Percentiles rank a stretch among this genome's conserved stretches.
These are phyloP conservation scores for Anoplius nigerrimus DNA, from an alignment of 2,888 invertebrate genomes.

Conservation along the genomic window DNA sequence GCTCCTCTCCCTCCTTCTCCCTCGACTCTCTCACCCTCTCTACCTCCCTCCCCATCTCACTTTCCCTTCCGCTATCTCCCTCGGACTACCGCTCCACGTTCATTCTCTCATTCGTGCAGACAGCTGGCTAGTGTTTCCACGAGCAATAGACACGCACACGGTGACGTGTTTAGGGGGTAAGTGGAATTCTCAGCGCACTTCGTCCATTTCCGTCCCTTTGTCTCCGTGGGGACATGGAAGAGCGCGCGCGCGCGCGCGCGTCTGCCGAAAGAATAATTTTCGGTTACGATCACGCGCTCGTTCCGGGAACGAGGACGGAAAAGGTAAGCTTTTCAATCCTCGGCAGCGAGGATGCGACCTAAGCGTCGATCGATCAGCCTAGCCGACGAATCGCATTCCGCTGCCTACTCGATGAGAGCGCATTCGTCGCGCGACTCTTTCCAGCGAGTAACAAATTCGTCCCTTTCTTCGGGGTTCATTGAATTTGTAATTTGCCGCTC, in stretches of 20 bases:
- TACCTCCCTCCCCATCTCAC: constrained; percentile 10
- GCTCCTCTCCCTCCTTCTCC: constrained; percentile 7
- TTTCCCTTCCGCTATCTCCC: background rate
- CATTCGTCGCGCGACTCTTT: too few species aligned
- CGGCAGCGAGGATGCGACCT: too few species aligned
- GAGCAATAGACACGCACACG: constrained; percentile 19
- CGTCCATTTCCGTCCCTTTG: constrained; percentile 38
- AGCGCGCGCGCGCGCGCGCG: constrained; percentile 6
- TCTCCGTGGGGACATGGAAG: constrained; percentile 7
- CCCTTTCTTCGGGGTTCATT: too few species aligned
- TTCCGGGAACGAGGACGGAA: too few species aligned
- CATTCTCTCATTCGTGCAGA: constrained; percentile 49
- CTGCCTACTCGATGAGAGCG: too few species aligned
- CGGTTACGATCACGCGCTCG: constrained; percentile 15
- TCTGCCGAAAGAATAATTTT: constrained; percentile 25
- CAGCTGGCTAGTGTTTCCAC: constrained; percentile 71
- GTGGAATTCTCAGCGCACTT: constrained; percentile 26
- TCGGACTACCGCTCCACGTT: constrained; percentile 15
- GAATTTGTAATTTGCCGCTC: too few species aligned
- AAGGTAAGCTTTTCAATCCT: too few species aligned
- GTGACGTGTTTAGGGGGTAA: constrained; percentile 14
- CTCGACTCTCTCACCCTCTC: constrained; percentile 12
- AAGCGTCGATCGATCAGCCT: too few species aligned
- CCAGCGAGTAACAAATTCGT: too few species aligned
- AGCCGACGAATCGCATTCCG: too few species aligned